These are phyloP conservation scores for Meteorus sp. DNA, from an alignment of 1,140 invertebrate genomes.

Conservation along the genomic window DNA sequence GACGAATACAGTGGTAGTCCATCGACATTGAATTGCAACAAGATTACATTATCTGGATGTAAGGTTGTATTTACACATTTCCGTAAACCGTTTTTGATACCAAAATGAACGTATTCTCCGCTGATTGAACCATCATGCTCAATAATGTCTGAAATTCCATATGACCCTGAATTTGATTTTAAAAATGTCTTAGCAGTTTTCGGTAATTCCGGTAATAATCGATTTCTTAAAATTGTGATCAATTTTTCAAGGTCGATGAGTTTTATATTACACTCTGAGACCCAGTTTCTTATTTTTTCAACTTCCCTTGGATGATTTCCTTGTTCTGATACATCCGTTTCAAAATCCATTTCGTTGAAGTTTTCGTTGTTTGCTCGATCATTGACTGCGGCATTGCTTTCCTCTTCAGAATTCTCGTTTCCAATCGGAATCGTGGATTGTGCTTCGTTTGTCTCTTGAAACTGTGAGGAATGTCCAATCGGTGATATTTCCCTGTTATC, in stretches of 20 bases:
- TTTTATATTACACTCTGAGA: conserved; percentile 4
- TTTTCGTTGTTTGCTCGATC: too few species aligned
- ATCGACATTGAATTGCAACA: conserved; percentile 25
- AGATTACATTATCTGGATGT: conserved; percentile 16
- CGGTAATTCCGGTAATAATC: conserved; percentile 19
- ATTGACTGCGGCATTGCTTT: too few species aligned
- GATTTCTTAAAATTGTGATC: conserved; percentile 10
- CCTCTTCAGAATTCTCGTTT: too few species aligned
- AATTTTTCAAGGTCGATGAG: conserved; percentile 14
- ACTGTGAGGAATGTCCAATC: too few species aligned
- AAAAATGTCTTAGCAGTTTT: conserved; percentile 23
- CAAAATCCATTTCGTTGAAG: too few species aligned
- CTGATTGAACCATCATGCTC: neutral
- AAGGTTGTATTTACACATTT: conserved; percentile 13
- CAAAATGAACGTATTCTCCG: conserved; percentile 23
- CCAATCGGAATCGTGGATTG: too few species aligned
- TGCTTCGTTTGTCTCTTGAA: too few species aligned
- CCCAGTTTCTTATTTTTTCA: conserved; percentile 9
- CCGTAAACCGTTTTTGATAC: conserved; percentile 16
- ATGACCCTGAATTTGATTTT: conserved; percentile 8
- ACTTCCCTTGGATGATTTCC: too few species aligned
- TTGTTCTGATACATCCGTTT: too few species aligned
- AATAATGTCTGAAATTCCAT: conserved; percentile 19
- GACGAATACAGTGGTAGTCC: conserved; percentile 23
- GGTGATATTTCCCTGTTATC: too few species aligned